Evolutionary conservation across 2,113 vertebrate species (phyloP).

Genomic region (Podilymbus podiceps): DNA sequence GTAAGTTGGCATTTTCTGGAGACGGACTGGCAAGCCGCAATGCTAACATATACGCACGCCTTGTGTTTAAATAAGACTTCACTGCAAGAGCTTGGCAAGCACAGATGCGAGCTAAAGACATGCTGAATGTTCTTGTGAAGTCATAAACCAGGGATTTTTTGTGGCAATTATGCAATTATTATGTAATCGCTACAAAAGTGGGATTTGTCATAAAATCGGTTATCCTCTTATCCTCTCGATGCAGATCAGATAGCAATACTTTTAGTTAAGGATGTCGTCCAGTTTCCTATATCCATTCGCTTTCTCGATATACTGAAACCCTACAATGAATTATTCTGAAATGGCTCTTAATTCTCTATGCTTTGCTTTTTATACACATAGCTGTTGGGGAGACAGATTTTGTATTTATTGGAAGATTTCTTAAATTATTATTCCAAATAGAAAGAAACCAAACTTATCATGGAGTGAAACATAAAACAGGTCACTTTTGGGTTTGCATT

Average conservation of each 20-base stretch:
- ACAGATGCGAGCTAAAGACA: neutral
- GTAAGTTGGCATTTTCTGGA: neutral
- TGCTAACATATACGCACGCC: neutral
- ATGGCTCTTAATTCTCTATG: neutral
- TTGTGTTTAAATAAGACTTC: neutral
- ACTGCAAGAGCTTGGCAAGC: neutral
- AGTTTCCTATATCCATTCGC: neutral
- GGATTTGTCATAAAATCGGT: slow-evolving; percentile 4
- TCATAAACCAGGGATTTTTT: neutral
- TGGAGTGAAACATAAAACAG: neutral
- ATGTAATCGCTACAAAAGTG: neutral
- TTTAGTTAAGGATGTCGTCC: neutral
- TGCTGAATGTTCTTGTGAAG: neutral
- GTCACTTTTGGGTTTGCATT: neutral
- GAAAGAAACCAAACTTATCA: neutral
- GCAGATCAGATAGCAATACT: neutral
- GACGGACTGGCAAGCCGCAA: fast-evolving
- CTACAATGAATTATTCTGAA: neutral
- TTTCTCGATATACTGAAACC: neutral
- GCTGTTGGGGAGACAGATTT: neutral
- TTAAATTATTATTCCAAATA: neutral
- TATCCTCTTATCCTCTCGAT: neutral
- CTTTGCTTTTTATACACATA: neutral
- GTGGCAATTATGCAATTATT: slow-evolving; percentile 2
- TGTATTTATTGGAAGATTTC: neutral